Conservation (phyloP, 2,113 vertebrate species). For the Jacana jacana region DNA sequence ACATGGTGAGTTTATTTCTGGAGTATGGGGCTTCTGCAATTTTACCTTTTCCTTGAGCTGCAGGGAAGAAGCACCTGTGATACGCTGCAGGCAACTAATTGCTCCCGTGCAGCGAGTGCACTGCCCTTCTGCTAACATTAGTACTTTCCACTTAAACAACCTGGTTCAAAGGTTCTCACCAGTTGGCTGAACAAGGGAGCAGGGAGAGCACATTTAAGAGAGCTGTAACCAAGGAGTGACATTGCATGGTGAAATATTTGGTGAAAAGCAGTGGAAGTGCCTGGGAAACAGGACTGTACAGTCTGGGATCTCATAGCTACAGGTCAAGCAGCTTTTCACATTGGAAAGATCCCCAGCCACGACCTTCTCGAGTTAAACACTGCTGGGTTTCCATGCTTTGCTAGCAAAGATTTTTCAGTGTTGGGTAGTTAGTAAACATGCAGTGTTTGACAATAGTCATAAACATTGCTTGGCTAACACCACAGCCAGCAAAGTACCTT, state of each 20-base stretch:
- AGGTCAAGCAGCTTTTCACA: not conserved
- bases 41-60: not conserved
- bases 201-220: not conserved
- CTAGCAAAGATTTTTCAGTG: not conserved
- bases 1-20: not conserved
- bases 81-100: rapidly evolving
- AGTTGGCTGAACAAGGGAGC: not conserved
- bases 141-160: not conserved
- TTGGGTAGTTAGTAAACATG: not conserved
- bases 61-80: not conserved
- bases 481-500: not conserved
- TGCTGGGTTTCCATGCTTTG: not conserved
- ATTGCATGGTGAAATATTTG: not conserved
- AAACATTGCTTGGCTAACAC: not conserved
- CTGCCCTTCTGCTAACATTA: not conserved
- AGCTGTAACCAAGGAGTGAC: not conserved
- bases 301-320: not conserved
- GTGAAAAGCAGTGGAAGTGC: not conserved
- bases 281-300: not conserved
- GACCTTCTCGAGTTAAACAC: not conserved
- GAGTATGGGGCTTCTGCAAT: not conserved
- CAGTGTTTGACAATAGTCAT: not conserved
- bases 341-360: not conserved
- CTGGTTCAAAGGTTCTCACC: not conserved
- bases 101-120: rapidly evolving